These are phyloP conservation scores for Lordiphosa stackelbergi DNA, from an alignment of 1,140 invertebrate genomes.

Conservation along the genomic window DNA sequence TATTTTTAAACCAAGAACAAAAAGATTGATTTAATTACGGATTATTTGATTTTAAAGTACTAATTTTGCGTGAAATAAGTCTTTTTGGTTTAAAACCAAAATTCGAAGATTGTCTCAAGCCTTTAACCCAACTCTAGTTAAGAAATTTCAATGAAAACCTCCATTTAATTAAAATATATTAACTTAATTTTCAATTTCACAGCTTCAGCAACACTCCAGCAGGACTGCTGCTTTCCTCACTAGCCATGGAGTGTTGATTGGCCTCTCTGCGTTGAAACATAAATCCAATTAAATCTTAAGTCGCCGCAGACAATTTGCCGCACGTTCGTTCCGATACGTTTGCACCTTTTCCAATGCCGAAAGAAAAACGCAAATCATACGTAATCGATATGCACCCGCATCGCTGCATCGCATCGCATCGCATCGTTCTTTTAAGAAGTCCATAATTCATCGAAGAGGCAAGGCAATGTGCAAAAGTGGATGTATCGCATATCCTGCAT, in stretches of 20 bases:
- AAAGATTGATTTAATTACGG: too few species aligned
- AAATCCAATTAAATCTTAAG: slow-evolving; percentile 71
- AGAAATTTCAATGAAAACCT: too few species aligned
- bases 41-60: too few species aligned
- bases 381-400: slow-evolving; percentile 72
- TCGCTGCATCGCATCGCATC: slow-evolving; percentile 19
- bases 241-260: slow-evolving; percentile 3
- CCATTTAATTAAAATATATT: too few species aligned
- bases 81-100: too few species aligned
- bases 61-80: too few species aligned
- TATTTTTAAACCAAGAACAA: too few species aligned
- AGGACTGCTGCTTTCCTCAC: slow-evolving; percentile 1
- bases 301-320: slow-evolving; percentile 49
- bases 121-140: too few species aligned
- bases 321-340: slow-evolving; percentile 54
- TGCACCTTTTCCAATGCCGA: slow-evolving; percentile 55
- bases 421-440: slow-evolving; percentile 9
- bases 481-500: slow-evolving; percentile 72
- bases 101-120: too few species aligned
- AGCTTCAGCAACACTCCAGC: too few species aligned
- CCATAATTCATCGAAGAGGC: slow-evolving; percentile 63
- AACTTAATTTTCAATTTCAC: too few species aligned
- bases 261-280: slow-evolving; percentile 26
- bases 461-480: slow-evolving; percentile 72
- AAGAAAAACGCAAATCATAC: slow-evolving; percentile 64